These are phyloP conservation scores for Poecilus cupreus DNA, from an alignment of 2,888 invertebrate genomes.

Conservation along the genomic window DNA sequence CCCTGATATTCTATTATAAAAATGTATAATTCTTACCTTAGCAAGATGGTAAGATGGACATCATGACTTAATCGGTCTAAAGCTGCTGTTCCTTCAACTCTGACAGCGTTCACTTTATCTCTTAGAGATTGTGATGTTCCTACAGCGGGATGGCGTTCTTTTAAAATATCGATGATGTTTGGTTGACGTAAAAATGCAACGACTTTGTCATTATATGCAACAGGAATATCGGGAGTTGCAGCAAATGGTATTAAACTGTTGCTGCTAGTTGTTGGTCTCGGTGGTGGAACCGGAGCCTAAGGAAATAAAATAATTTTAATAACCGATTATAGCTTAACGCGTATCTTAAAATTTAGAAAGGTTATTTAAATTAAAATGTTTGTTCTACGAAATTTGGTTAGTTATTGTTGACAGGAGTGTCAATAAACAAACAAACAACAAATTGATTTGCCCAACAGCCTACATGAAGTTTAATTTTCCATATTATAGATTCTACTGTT, in stretches of 20 bases:
- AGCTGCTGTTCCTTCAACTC: conserved; percentile 92
- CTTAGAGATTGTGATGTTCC: conserved; percentile 83
- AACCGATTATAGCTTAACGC: neutral
- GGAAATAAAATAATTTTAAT: conserved; percentile 59
- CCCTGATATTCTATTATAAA: neutral
- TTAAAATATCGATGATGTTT: conserved; percentile 93
- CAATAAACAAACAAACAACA: too few species aligned
- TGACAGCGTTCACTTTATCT: conserved; percentile 91
- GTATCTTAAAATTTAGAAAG: too few species aligned
- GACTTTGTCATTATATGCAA: conserved; percentile 96
- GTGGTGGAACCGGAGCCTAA: conserved; percentile 85
- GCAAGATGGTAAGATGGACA: conserved; percentile 92
- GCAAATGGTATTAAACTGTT: conserved; percentile 67
- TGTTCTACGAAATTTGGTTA: too few species aligned
- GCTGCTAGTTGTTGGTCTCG: conserved; percentile 78
- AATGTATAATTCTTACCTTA: conserved; percentile 80
- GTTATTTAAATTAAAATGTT: too few species aligned
- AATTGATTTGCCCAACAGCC: too few species aligned
- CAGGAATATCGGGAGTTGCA: conserved; percentile 82
- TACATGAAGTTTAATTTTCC: too few species aligned
- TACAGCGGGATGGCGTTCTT: conserved; percentile 86
- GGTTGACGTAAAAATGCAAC: conserved; percentile 96
- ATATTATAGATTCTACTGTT: too few species aligned
- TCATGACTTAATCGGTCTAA: conserved; percentile 92
- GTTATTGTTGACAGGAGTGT: too few species aligned